These are phyloP conservation scores for Argya squamiceps DNA, from an alignment of 2,797 vertebrate genomes.

Conservation along the genomic window DNA sequence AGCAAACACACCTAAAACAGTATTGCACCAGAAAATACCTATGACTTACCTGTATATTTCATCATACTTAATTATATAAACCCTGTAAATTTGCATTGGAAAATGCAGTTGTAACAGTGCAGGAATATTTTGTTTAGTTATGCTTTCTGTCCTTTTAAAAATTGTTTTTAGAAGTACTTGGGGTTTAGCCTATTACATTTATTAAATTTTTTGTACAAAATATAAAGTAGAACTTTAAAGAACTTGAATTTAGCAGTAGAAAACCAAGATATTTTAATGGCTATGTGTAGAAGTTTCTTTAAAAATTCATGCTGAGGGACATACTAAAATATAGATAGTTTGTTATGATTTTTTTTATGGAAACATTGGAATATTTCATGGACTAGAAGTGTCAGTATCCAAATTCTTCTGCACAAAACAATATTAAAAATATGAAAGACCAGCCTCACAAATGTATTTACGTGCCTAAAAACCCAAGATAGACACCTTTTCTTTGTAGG, in stretches of 20 bases:
- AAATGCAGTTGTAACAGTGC: neutral
- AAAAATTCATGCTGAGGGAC: neutral
- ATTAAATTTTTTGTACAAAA: neutral
- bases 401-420: neutral
- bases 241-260: neutral
- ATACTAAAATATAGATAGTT: neutral
- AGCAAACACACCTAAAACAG: neutral
- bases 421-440: neutral
- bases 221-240: neutral
- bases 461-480: neutral
- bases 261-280: neutral
- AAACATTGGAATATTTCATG: neutral
- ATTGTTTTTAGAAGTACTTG: neutral
- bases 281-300: neutral
- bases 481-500: neutral
- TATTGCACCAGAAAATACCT: neutral
- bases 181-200: neutral
- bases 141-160: neutral
- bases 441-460: neutral
- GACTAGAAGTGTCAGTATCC: neutral
- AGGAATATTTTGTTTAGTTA: neutral
- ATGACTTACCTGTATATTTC: neutral
- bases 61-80: neutral
- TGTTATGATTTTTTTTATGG: neutral
- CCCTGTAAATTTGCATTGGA: neutral